These are phyloP conservation scores for Acleris cristana DNA, from an alignment of 2,888 invertebrate genomes.

Conservation along the genomic window DNA sequence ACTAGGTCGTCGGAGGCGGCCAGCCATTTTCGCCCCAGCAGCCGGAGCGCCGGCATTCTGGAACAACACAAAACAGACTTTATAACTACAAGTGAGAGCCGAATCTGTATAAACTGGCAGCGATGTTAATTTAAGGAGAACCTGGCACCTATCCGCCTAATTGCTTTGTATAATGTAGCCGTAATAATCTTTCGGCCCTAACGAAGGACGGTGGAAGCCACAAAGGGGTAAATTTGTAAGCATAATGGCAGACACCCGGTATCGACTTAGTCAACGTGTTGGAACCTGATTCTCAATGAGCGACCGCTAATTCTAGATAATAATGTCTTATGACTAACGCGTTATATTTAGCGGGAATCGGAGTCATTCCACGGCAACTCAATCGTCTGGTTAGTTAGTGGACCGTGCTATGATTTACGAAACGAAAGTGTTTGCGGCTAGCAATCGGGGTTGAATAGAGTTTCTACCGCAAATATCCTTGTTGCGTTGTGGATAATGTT, in stretches of 20 bases:
- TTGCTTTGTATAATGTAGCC: constrained; percentile 27
- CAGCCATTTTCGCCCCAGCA: constrained; percentile 95
- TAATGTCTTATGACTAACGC: constrained; percentile 20
- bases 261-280: background rate
- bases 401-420: constrained; percentile 33
- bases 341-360: constrained; percentile 29
- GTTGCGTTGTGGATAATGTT: constrained; percentile 6
- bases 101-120: background rate
- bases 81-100: constrained; percentile 15
- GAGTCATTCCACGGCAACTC: constrained; percentile 26
- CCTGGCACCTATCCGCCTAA: constrained; percentile 31
- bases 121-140: constrained; percentile 22
- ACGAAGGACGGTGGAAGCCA: constrained; percentile 14
- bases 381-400: constrained; percentile 34
- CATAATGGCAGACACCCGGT: background rate
- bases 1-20: constrained; percentile 96
- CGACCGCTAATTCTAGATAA: constrained; percentile 8
- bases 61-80: constrained; percentile 50
- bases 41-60: constrained; percentile 93
- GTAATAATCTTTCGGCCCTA: constrained; percentile 23
- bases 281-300: background rate
- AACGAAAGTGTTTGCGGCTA: constrained; percentile 34
- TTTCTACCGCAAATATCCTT: constrained; percentile 24
- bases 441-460: constrained; percentile 21
- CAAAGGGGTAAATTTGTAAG: constrained; percentile 16